These are phyloP conservation scores for Colistium nudipinnis DNA, from an alignment of 2,113 vertebrate species.

Conservation along the genomic window DNA sequence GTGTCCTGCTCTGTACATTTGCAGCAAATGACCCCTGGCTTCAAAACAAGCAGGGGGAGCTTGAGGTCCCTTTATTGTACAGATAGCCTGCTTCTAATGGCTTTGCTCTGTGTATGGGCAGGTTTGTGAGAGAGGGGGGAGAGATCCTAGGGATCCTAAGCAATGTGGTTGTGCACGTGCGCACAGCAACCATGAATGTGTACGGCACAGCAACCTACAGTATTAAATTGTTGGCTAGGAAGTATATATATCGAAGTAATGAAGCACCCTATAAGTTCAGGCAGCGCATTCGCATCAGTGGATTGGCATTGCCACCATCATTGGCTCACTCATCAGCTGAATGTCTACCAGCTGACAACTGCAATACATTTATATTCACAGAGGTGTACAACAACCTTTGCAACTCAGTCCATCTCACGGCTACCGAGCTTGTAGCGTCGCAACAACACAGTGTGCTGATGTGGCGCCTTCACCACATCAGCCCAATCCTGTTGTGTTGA, in stretches of 20 bases:
- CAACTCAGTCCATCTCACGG: no score
- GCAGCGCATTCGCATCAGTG: background rate
- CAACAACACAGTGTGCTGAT: no score
- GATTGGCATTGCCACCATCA: background rate
- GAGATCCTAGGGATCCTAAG: background rate
- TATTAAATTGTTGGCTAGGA: no score
- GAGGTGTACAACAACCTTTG: background rate
- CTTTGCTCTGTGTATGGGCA: background rate
- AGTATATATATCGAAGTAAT: background rate
- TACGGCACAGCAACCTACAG: background rate
- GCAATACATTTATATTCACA: background rate
- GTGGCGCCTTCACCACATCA: no score
- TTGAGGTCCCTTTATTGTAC: constrained; percentile 33
- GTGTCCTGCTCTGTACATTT: constrained; percentile 13
- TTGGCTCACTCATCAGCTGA: background rate
- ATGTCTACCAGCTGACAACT: background rate
- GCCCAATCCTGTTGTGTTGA: background rate
- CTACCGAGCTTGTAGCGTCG: no score
- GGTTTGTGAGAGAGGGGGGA: background rate
- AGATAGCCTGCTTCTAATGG: constrained; percentile 24
- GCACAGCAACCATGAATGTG: background rate
- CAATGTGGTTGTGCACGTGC: background rate
- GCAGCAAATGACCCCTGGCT: constrained; percentile 22
- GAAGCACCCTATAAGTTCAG: background rate
- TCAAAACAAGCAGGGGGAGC: constrained; percentile 22